phyloP scores from a whole-genome alignment of 1,140 invertebrate genomes.

The Drosophila truncata region DNA sequence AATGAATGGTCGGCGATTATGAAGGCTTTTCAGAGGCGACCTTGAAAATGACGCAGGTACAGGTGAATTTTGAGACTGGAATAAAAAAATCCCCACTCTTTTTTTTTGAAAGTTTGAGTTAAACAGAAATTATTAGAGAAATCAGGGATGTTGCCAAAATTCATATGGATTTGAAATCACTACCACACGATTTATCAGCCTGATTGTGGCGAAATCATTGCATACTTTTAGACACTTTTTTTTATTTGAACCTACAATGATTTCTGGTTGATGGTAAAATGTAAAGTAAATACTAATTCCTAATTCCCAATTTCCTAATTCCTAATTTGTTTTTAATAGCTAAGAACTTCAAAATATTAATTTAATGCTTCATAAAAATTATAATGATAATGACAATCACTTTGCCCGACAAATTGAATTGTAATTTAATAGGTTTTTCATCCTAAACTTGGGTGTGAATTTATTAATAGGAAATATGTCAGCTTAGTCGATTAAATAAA shows the following conservation, averaged over 20 bases:
- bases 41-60: constrained; percentile 27
- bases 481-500: neutral
- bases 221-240: neutral
- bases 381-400: neutral
- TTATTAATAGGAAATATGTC: neutral
- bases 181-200: neutral
- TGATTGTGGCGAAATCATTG: neutral
- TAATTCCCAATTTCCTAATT: too few species aligned
- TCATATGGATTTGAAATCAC: neutral
- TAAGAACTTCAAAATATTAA: too few species aligned
- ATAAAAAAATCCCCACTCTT: neutral
- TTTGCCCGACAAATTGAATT: neutral
- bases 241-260: neutral
- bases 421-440: neutral
- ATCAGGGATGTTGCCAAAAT: too few species aligned
- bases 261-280: too few species aligned
- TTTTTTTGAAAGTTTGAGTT: neutral
- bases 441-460: constrained; percentile 7
- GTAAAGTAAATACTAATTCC: too few species aligned
- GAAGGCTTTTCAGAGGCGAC: constrained; percentile 4
- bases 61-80: constrained; percentile 19
- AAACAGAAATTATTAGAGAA: neutral
- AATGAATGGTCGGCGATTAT: constrained; percentile 9
- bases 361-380: neutral
- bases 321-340: too few species aligned